Percentiles rank a stretch among this genome's conserved stretches.
Evolutionary conservation across 2,797 vertebrate genomes (phyloP).

Genomic region (Coracias cyanogaster): DNA sequence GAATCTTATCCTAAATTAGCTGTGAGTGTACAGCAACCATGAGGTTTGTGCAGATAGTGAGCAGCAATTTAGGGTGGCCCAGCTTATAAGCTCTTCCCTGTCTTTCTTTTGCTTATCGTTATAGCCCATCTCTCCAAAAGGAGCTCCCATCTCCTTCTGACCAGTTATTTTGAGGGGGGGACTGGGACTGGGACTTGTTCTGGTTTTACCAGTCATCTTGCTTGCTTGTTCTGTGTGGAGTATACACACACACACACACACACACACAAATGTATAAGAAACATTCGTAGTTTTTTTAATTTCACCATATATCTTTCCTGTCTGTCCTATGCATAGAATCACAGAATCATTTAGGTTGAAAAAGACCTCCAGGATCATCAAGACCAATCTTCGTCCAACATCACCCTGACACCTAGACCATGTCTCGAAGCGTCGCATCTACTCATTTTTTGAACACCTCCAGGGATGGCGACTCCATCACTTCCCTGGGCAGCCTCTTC

Average conservation of each 20-base stretch:
- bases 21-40: not conserved
- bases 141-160: not conserved
- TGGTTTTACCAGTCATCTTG: not conserved
- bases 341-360: too few species aligned
- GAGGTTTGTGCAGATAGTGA: not conserved
- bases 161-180: not conserved
- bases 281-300: fast-evolving
- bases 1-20: not conserved
- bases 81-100: not conserved
- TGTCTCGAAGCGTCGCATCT: too few species aligned
- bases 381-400: too few species aligned
- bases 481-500: too few species aligned
- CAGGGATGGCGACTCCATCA: too few species aligned
- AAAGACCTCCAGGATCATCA: too few species aligned
- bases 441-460: too few species aligned
- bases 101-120: not conserved
- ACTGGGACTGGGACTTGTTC: not conserved
- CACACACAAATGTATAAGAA: fast-evolving
- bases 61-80: not conserved
- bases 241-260: fast-evolving
- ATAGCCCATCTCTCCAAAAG: not conserved
- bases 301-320: not conserved
- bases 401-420: too few species aligned
- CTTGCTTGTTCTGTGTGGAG: not conserved
- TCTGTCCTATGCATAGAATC: not conserved